Evolutionary conservation across 2,888 invertebrate species (phyloP), one percentile per base, ranked within the genome.

Genomic region (Diarsia brunnea): DNA sequence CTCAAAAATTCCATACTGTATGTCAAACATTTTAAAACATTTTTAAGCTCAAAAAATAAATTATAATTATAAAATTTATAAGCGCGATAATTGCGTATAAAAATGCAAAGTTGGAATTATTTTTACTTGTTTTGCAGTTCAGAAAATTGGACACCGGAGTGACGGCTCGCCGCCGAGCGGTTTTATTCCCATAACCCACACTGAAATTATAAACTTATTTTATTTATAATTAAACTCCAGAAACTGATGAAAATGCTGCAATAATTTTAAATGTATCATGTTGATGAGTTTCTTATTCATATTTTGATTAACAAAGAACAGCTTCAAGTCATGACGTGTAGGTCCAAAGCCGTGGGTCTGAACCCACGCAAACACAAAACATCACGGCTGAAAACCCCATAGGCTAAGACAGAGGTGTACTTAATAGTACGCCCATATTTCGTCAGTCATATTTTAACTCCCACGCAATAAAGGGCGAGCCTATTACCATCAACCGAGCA

Each of bases 91-190:
- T 63, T 58, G 51, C 12, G 43, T 72, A 68, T 67, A 66, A 81
- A 80, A 81, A 73, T 73, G 66, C 45, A 45, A 27, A 49, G 61
- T 38, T 63, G 16, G 31, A 75, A 75, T 64, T 45, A 82, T 75
- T 72, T 64, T 64, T 31, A 53, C 72, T 72, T 38, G 38, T 1
- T n/a, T 14, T 45, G 55, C 47, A 45, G 71, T 51, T 58, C 67
- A 77, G 63, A 68, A 84, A 85, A 85, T 85, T 85, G 67, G 84
- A 82, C 85, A 78, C n/a, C 0, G 19, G 47, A 85, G 31, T 76
- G 85, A 84, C 85, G 49, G 61, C 38, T 2, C 14, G 19, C 3
- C 14, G 19, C 11, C 1, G 69, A 12, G 21, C 24, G 8, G 60
- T 69, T 72, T n/a, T 76, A 83, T 77, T 65, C 53, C 5, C 27